Evolutionary conservation across 2,113 vertebrate species (phyloP).

Genomic region (Sardina pilchardus): DNA sequence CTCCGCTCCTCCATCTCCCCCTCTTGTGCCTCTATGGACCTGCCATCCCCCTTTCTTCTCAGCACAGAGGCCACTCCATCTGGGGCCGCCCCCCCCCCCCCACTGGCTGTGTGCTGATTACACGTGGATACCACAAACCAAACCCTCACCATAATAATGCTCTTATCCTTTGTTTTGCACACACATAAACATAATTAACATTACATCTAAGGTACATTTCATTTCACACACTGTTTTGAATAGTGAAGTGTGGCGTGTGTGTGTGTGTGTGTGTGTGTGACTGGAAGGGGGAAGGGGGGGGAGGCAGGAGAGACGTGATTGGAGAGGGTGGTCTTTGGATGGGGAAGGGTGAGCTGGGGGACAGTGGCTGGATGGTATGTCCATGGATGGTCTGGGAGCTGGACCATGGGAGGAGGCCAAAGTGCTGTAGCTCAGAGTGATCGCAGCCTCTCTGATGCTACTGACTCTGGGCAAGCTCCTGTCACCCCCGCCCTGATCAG

Average conservation of each 20-base stretch:
- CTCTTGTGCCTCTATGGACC: background rate
- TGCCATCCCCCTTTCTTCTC: background rate
- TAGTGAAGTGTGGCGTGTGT: background rate
- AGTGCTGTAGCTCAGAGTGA: background rate
- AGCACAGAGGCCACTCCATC: background rate
- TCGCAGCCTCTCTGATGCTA: background rate
- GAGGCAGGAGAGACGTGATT: background rate
- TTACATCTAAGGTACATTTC: slow-evolving; percentile 7
- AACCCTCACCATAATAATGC: background rate
- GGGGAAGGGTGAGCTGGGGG: background rate
- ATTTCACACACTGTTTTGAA: background rate
- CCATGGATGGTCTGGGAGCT: background rate
- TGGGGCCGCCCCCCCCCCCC: background rate
- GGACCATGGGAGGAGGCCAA: background rate
- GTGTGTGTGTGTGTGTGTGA: background rate
- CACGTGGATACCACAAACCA: background rate
- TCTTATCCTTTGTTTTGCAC: background rate
- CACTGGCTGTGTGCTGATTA: background rate
- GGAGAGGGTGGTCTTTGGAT: background rate
- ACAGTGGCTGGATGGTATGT: background rate
- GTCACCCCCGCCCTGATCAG: background rate
- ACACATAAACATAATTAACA: background rate
- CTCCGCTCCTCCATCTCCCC: slow-evolving; percentile 25
- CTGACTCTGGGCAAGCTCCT: background rate
- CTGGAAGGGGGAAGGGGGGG: background rate